Conservation (phyloP, 37 sponge, comb jelly and placozoan species). For the Haliclona indistincta region DNA sequence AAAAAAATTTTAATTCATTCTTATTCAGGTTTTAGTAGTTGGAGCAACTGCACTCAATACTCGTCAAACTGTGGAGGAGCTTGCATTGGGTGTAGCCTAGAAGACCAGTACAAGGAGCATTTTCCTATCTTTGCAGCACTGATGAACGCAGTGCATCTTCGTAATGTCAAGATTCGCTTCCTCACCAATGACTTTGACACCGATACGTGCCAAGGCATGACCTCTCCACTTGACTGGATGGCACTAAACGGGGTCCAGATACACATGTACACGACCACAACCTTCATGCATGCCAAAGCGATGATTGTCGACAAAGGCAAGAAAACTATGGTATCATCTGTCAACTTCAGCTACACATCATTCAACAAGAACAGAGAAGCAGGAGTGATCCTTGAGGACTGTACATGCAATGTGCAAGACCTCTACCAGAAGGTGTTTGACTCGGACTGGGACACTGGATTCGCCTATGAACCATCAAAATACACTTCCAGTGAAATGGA, state of each 20-base stretch:
- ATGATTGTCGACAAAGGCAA: conserved; percentile 79
- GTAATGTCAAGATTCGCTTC: conserved; percentile 40
- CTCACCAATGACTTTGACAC: conserved; percentile 74
- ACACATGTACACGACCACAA: conserved; percentile 63
- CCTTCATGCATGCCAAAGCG: conserved; percentile 84
- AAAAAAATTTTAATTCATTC: background rate
- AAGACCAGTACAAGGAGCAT: conserved; percentile 53
- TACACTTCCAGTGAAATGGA: conserved; percentile 60
- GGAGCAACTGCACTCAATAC: conserved; percentile 76
- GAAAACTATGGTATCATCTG: conserved; percentile 76
- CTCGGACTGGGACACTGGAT: conserved; percentile 65
- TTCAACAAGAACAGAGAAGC: conserved; percentile 87
- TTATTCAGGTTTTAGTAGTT: conserved; percentile 71
- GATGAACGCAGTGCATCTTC: conserved; percentile 71
- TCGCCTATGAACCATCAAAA: conserved; percentile 23
- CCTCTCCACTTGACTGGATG: conserved; percentile 83
- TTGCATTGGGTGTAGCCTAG: conserved; percentile 67
- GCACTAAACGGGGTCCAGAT: conserved; percentile 67
- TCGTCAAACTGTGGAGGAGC: conserved; percentile 18
- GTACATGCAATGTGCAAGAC: conserved; percentile 26
- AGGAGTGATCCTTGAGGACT: conserved; percentile 71
- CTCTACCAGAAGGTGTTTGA: conserved; percentile 75
- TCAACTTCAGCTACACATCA: conserved; percentile 86
- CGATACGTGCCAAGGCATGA: conserved; percentile 47
- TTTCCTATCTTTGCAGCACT: conserved; percentile 87